Evolutionary conservation across 2,888 invertebrate genomes (phyloP).

Genomic region (Autographa gamma): DNA sequence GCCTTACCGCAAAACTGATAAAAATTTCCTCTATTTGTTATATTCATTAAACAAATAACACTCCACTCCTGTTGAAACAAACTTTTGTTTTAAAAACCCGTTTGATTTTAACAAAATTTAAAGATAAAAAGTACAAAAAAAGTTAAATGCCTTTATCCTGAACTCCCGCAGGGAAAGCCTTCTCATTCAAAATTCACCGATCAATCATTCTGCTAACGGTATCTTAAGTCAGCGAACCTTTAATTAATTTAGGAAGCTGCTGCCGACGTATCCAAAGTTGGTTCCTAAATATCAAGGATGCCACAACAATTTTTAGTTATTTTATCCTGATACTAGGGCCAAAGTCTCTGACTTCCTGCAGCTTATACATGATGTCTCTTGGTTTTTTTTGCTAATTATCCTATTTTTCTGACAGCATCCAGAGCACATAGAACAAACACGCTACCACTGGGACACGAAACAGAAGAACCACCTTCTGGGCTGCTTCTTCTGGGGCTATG

Average conservation of each 20-base stretch:
- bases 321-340: too few relatives aligned
- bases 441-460: conserved; percentile 94
- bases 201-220: neutral
- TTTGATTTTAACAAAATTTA: neutral
- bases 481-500: conserved; percentile 97
- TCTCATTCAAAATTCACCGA: neutral
- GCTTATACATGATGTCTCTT: too few relatives aligned
- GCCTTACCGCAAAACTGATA: conserved; percentile 35
- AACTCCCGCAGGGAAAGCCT: neutral
- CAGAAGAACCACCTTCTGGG: conserved; percentile 95
- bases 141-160: neutral
- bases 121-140: neutral
- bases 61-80: neutral
- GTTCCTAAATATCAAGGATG: neutral
- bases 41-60: conserved; percentile 9
- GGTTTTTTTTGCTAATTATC: conserved; percentile 22
- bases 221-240: neutral
- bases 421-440: conserved; percentile 83
- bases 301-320: too few relatives aligned
- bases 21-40: conserved; percentile 30
- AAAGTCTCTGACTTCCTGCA: too few relatives aligned
- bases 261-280: neutral
- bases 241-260: neutral
- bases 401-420: conserved; percentile 73
- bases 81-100: too few relatives aligned